Evolutionary conservation across 2,113 vertebrate species (phyloP).

Genomic region (Erythrolamprus reginae): DNA sequence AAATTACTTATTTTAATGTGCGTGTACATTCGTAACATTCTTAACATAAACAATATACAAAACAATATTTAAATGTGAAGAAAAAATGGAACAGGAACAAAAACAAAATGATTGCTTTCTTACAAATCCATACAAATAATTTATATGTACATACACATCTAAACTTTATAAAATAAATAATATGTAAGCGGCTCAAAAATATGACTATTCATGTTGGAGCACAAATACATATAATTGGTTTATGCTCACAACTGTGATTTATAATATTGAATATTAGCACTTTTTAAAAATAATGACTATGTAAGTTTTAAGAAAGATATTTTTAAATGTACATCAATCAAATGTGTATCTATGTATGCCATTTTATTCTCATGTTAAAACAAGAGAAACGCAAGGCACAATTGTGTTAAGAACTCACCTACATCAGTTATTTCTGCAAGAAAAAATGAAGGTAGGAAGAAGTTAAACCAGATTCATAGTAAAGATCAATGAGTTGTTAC

Average conservation of each 20-base stretch:
- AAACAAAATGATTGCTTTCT: not conserved
- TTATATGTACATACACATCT: not conserved
- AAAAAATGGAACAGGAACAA: not conserved
- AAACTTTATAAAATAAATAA: not conserved
- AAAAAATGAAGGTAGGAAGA: slow-evolving; percentile 67
- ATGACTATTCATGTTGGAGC: not conserved
- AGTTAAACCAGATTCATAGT: slow-evolving; percentile 45
- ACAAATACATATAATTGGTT: not conserved
- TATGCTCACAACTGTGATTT: not conserved
- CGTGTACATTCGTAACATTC: not conserved
- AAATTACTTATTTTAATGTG: not conserved
- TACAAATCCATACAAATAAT: not conserved
- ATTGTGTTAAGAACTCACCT: slow-evolving; percentile 69
- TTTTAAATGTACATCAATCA: not conserved
- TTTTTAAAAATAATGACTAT: not conserved
- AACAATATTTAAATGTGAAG: not conserved
- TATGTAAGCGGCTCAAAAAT: not conserved
- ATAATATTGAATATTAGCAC: not conserved
- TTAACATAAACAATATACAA: not conserved
- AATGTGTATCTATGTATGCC: not conserved
- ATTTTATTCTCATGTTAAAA: slow-evolving; percentile 2
- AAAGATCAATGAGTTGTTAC: slow-evolving; percentile 31
- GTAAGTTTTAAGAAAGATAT: not conserved
- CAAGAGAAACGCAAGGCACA: slow-evolving; percentile 26
- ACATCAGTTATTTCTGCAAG: slow-evolving; percentile 79